phyloP scores from a whole-genome alignment of 2,113 vertebrate species.

The Odocoileus virginianus region DNA sequence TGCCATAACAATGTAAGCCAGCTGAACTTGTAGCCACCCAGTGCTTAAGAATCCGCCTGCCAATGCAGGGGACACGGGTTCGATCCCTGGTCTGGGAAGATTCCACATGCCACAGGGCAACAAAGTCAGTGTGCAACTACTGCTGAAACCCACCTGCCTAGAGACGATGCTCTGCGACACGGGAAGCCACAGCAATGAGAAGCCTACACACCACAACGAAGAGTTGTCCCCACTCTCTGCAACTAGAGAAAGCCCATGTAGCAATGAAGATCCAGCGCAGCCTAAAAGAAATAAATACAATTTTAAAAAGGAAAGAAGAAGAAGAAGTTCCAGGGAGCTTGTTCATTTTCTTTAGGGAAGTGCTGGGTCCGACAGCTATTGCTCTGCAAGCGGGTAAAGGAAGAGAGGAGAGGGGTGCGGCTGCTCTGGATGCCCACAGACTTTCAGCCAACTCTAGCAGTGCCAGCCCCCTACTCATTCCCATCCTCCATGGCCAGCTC shows the following conservation, averaged over 20 bases:
- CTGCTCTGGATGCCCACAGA: neutral
- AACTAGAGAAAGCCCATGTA: neutral
- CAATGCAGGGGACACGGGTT: neutral
- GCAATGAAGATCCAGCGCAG: fast-evolving
- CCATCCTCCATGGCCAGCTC: neutral
- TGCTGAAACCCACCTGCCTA: neutral
- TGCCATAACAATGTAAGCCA: neutral
- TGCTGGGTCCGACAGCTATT: neutral
- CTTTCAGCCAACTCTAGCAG: neutral
- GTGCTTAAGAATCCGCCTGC: neutral
- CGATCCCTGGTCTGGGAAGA: neutral
- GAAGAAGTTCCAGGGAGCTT: neutral
- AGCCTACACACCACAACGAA: neutral
- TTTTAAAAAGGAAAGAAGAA: neutral
- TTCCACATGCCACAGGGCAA: neutral
- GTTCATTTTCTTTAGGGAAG: neutral
- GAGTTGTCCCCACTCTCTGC: neutral
- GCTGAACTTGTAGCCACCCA: neutral
- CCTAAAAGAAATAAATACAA: neutral
- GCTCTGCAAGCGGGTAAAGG: no score
- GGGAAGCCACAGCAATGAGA: neutral
- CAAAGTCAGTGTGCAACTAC: neutral
- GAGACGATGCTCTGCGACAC: neutral
- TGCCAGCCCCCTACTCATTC: neutral
- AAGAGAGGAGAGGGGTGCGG: neutral